Conservation (phyloP, 2,888 invertebrate species). For the Xylota sylvarum region DNA sequence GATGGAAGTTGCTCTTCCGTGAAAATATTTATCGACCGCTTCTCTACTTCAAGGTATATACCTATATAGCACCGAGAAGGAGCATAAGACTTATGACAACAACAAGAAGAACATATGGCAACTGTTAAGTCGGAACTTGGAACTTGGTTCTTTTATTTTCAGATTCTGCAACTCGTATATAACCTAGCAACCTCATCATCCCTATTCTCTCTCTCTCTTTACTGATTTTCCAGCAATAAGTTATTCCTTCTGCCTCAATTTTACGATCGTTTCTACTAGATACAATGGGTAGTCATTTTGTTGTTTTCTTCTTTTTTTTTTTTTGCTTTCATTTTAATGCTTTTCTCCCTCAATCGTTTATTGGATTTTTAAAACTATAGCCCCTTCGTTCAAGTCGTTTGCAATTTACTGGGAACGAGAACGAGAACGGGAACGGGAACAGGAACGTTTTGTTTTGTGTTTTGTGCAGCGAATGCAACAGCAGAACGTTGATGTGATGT, state of each 20-base stretch:
- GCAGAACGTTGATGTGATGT: slow-evolving; percentile 31
- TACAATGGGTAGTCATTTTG: slow-evolving; percentile 19
- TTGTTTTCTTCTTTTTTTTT: slow-evolving; percentile 12
- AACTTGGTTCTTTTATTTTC: slow-evolving; percentile 37
- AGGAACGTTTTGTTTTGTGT: background rate
- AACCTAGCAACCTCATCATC: slow-evolving; percentile 25
- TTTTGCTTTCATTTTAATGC: background rate
- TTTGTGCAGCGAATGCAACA: slow-evolving; percentile 29
- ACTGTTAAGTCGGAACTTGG: slow-evolving; percentile 44
- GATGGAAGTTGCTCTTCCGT: slow-evolving; percentile 38
- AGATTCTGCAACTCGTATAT: slow-evolving; percentile 11
- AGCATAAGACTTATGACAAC: slow-evolving; percentile 45
- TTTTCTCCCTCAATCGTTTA: slow-evolving; percentile 26
- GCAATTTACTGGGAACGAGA: slow-evolving; percentile 16
- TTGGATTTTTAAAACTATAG: slow-evolving; percentile 39
- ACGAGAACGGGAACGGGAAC: no score
- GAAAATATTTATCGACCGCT: slow-evolving; percentile 33
- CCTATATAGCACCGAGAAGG: background rate
- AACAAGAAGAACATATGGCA: slow-evolving; percentile 51
- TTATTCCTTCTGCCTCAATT: slow-evolving; percentile 48
- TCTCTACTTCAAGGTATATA: background rate
- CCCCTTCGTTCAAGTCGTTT: slow-evolving; percentile 27
- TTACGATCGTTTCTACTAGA: slow-evolving; percentile 38
- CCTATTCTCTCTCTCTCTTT: background rate
- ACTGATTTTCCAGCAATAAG: slow-evolving; percentile 51